Evolutionary conservation across 2,797 vertebrate species (phyloP), one percentile per base, ranked within the genome.

Genomic region (Paguma larvata): DNA sequence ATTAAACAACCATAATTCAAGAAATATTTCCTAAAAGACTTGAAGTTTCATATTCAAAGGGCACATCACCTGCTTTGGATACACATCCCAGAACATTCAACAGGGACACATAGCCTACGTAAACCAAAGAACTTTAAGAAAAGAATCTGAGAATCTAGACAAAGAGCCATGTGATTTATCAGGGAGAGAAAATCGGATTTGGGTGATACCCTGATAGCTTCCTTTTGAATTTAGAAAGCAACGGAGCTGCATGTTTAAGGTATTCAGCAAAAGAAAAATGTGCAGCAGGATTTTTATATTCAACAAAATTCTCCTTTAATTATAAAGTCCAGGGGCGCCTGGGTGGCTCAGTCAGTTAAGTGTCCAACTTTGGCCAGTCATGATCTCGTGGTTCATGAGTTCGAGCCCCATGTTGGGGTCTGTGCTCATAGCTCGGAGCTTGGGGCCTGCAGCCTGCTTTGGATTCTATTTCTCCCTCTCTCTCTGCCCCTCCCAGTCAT

Each of bases 61-160:
- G 59, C 3, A 68, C 10, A 21, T 79, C 53, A 5, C 27, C 18
- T 62, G 63, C 34, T 16, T 93, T 75, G 67, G 23, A 82, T 89
- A 90, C 44, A 72, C 11, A 85, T 21, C 30, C 38, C 15, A 46
- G 62, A 77, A 51, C 21, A n/a, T 38, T 46, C 44, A 41, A 78
- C 15, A 56, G 5, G 34, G 44, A 95, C 46, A 88, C 2, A 30
- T 15, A 65, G 1, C 25, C n/a, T 68, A 89, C 9, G 27, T 70
- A 88, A 87, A 48, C 5, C 32, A 91, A 87, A 95, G 46, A 16
- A 53, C 9, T 78, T 83, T 32, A 44, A 59, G 56, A 62, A 86
- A 78, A 93, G 12, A 91, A 78, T 63, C 84, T 67, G 72, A 90
- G 41, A 89, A 86, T 63, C n/a, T 34, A 90, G 80, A 16, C 80